These are phyloP conservation scores for Empidonax alnorum DNA, from an alignment of 2,113 vertebrate species.

Conservation along the genomic window DNA sequence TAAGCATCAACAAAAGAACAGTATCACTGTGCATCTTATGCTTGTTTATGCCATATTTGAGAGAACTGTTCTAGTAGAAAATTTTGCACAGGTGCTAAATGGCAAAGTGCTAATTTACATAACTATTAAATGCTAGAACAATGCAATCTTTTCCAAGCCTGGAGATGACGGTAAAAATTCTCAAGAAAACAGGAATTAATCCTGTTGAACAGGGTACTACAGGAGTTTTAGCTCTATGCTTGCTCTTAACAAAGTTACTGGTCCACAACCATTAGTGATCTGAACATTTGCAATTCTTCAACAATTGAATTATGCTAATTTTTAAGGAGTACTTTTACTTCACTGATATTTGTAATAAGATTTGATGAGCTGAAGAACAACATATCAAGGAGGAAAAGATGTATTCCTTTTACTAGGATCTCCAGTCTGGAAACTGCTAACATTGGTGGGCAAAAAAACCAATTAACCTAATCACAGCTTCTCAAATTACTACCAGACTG, in stretches of 20 bases:
- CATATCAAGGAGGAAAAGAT: neutral
- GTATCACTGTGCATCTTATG: neutral
- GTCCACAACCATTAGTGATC: neutral
- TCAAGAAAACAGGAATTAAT: conserved; percentile 32
- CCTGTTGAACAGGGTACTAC: neutral
- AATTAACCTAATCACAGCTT: neutral
- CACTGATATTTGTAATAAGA: neutral
- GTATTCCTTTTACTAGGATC: neutral
- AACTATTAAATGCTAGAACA: conserved; percentile 50
- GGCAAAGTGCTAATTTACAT: conserved; percentile 49
- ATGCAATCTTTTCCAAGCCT: conserved; percentile 27
- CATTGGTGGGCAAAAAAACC: neutral
- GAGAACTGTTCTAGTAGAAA: conserved; percentile 20
- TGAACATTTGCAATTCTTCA: neutral
- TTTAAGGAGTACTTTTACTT: neutral
- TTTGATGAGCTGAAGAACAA: neutral
- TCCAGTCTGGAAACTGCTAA: neutral
- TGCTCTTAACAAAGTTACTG: neutral
- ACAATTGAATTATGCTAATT: neutral
- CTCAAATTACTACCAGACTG: neutral
- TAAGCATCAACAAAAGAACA: neutral
- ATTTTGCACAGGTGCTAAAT: conserved; percentile 43
- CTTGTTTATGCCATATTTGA: conserved; percentile 34
- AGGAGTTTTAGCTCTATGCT: neutral
- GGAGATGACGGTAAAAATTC: neutral